These are phyloP conservation scores for Neostethus bicornis DNA, from an alignment of 2,797 vertebrate genomes.

Conservation along the genomic window DNA sequence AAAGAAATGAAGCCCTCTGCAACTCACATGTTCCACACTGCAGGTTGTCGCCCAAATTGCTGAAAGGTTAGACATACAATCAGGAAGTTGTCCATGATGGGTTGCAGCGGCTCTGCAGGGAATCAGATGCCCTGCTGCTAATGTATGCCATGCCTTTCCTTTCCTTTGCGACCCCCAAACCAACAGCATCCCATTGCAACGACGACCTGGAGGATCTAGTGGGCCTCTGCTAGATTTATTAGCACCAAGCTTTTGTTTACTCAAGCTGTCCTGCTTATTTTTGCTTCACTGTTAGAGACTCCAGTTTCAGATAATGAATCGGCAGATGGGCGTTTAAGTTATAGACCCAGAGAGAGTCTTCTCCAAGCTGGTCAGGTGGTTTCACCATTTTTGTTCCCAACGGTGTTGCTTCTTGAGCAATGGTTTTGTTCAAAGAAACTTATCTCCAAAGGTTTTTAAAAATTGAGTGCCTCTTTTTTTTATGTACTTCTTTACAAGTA, in stretches of 20 bases:
- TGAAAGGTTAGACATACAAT: slow-evolving; percentile 78
- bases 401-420: slow-evolving; percentile 12
- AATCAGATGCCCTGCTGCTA: slow-evolving; percentile 51
- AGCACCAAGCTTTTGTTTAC: slow-evolving; percentile 67
- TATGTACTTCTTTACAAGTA: neutral
- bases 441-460: neutral
- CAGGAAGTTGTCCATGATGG: slow-evolving; percentile 71
- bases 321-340: slow-evolving; percentile 47
- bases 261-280: slow-evolving; percentile 67
- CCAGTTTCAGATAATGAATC: slow-evolving; percentile 72
- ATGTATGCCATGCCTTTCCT: slow-evolving; percentile 61
- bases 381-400: slow-evolving; percentile 52
- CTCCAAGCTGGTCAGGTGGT: slow-evolving; percentile 58
- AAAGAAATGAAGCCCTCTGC: slow-evolving; percentile 28
- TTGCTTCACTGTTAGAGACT: slow-evolving; percentile 65
- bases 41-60: slow-evolving; percentile 52
- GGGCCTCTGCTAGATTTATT: slow-evolving; percentile 69
- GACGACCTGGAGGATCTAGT: slow-evolving; percentile 47
- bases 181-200: slow-evolving; percentile 26
- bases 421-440: slow-evolving; percentile 3
- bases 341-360: slow-evolving; percentile 48
- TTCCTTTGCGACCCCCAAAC: slow-evolving; percentile 61
- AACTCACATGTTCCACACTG: slow-evolving; percentile 47
- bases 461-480: neutral
- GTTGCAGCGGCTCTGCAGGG: slow-evolving; percentile 57